Conservation (phyloP, 1,140 invertebrate species). For the Aethina tumida region DNA sequence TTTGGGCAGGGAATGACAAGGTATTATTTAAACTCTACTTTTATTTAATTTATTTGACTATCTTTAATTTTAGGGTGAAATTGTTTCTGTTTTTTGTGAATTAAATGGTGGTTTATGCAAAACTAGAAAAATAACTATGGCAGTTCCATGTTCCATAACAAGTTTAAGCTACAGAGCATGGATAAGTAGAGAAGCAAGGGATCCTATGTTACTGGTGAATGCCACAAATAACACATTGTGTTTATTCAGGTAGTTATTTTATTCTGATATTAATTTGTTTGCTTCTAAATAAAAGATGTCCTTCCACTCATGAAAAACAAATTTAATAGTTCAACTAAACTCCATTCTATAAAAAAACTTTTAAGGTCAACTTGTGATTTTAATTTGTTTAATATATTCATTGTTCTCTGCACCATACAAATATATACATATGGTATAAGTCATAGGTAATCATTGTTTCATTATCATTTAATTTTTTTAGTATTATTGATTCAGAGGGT, state of each 20-base stretch:
- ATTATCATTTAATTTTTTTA: no score
- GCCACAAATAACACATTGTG: constrained; percentile 64
- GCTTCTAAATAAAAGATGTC: no score
- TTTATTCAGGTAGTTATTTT: constrained; percentile 41
- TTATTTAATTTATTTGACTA: constrained; percentile 6
- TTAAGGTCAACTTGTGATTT: no score
- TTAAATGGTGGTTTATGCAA: constrained; percentile 62
- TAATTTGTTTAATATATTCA: no score
- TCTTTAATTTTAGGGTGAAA: constrained; percentile 46
- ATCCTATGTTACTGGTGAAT: constrained; percentile 70
- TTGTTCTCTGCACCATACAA: no score
- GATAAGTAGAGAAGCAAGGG: constrained; percentile 65
- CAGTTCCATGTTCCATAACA: constrained; percentile 53
- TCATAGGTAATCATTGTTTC: no score
- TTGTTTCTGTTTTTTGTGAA: constrained; percentile 62
- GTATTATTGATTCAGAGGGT: constrained; percentile 56
- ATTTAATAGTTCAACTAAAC: no score
- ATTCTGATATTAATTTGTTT: no score
- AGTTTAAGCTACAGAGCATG: constrained; percentile 73
- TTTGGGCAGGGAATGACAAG: constrained; percentile 79
- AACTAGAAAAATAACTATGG: constrained; percentile 51
- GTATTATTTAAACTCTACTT: constrained; percentile 34
- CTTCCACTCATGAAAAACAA: no score
- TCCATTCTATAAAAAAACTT: no score
- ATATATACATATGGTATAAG: no score